These are phyloP conservation scores for Gadus macrocephalus DNA, from an alignment of 2,113 vertebrate species.

Conservation along the genomic window DNA sequence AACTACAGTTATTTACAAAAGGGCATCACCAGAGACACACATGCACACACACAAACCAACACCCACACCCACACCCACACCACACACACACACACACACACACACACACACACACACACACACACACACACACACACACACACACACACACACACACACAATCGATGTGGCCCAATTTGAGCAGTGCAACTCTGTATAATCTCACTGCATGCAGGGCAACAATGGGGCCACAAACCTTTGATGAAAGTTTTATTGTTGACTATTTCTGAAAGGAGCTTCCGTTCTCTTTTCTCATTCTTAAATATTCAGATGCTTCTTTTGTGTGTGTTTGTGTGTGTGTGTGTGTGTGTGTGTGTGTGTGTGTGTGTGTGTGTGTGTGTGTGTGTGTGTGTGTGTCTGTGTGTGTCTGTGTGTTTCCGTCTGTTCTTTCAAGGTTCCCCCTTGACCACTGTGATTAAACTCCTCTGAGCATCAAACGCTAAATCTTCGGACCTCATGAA, in stretches of 20 bases:
- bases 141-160: too few species aligned
- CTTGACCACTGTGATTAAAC: neutral
- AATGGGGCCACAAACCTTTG: constrained; percentile 27
- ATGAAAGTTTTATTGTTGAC: constrained; percentile 44
- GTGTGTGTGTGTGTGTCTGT: too few species aligned
- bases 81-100: too few species aligned
- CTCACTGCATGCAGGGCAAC: constrained; percentile 10
- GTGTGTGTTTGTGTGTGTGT: neutral
- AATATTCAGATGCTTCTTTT: constrained; percentile 10
- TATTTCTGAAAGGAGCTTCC: constrained; percentile 8
- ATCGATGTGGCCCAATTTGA: constrained; percentile 4
- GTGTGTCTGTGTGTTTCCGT: neutral
- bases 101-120: too few species aligned
- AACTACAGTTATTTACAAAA: too few species aligned
- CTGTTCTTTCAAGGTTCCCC: constrained; percentile 5
- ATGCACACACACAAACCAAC: too few species aligned
- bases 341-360: too few species aligned
- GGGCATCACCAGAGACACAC: too few species aligned
- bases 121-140: too few species aligned
- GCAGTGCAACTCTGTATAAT: constrained; percentile 9
- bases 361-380: too few species aligned
- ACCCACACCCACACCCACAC: too few species aligned
- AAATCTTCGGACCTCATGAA: constrained; percentile 40
- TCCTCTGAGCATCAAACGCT: constrained; percentile 18
- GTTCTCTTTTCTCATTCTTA: constrained; percentile 15